Conservation (phyloP, 2,888 invertebrate genomes). For the Polia nebulosa region DNA sequence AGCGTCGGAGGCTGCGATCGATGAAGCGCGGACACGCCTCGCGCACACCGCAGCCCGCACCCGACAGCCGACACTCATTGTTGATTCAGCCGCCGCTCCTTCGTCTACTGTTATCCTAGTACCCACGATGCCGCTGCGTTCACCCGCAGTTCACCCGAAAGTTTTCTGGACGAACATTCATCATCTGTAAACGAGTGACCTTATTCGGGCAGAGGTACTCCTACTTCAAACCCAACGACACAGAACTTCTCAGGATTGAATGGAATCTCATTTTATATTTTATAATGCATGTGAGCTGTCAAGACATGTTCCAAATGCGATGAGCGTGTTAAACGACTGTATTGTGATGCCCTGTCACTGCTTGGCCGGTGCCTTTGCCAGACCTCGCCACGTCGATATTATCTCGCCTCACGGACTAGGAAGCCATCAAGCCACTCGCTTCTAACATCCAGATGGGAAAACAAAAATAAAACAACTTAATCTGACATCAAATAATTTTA, state of each 20-base stretch:
- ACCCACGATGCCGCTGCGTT: slow-evolving; percentile 27
- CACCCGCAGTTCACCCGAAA: slow-evolving; percentile 39
- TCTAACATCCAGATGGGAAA: slow-evolving; percentile 67
- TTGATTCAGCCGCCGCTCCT: slow-evolving; percentile 80
- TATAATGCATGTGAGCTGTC: slow-evolving; percentile 82
- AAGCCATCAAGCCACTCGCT: slow-evolving; percentile 80
- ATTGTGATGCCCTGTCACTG: slow-evolving; percentile 87
- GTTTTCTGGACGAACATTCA: slow-evolving; percentile 52
- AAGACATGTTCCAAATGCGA: slow-evolving; percentile 85
- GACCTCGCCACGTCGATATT: slow-evolving; percentile 77
- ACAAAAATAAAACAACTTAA: slow-evolving; percentile 74
- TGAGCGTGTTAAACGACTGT: slow-evolving; percentile 89
- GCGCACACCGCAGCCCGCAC: slow-evolving; percentile 84
- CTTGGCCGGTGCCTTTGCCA: slow-evolving; percentile 82
- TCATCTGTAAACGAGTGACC: slow-evolving; percentile 63
- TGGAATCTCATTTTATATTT: slow-evolving; percentile 71
- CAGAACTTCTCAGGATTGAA: slow-evolving; percentile 65
- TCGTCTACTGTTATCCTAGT: slow-evolving; percentile 61
- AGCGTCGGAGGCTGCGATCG: slow-evolving; percentile 90
- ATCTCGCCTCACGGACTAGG: slow-evolving; percentile 81
- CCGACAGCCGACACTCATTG: slow-evolving; percentile 82
- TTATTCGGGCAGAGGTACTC: slow-evolving; percentile 39
- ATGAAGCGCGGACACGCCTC: slow-evolving; percentile 91
- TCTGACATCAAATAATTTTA: slow-evolving; percentile 76
- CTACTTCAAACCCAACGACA: slow-evolving; percentile 29